phyloP scores from a whole-genome alignment of 2,888 invertebrate genomes.

The Zhengitettix transpicula region DNA sequence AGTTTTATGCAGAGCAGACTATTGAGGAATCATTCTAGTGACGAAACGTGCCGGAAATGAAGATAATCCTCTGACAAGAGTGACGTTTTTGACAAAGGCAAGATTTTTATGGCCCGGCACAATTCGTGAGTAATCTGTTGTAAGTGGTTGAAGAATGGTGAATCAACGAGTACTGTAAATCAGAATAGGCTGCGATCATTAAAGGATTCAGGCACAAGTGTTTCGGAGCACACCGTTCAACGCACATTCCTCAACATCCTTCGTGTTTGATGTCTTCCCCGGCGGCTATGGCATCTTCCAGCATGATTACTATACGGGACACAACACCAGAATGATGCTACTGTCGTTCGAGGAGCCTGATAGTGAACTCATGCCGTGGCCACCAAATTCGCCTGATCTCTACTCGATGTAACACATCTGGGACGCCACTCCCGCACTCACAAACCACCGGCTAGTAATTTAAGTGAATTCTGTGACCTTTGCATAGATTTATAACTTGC shows the following conservation, averaged over 20 bases:
- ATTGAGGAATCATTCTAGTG: neutral
- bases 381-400: too few relatives aligned
- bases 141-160: neutral
- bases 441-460: neutral
- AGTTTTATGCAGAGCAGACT: neutral
- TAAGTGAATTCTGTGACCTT: neutral
- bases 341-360: neutral
- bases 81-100: neutral
- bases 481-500: neutral
- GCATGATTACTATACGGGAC: neutral
- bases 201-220: neutral
- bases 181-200: neutral
- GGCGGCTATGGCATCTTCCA: neutral
- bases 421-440: neutral
- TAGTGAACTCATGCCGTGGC: neutral
- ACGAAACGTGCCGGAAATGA: neutral
- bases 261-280: neutral
- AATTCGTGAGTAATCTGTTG: neutral
- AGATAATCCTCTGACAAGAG: neutral
- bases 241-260: neutral
- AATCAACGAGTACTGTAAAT: neutral
- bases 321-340: neutral
- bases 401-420: too few relatives aligned
- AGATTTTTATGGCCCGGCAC: neutral
- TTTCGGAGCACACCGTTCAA: neutral